Conservation (phyloP, 2,797 vertebrate species). For the Hyperoplus lanceolatus region DNA sequence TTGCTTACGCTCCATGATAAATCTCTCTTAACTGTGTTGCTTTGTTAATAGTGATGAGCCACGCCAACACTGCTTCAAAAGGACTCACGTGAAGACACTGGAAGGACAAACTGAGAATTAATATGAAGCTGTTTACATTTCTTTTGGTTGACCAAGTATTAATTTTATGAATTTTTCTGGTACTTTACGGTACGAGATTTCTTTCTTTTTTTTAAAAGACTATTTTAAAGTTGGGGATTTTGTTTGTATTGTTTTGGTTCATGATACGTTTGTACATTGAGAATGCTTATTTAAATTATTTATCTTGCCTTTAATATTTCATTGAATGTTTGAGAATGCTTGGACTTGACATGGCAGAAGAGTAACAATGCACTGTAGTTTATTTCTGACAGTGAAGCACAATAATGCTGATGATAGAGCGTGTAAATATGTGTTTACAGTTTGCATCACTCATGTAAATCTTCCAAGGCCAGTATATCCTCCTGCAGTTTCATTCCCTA, state of each 20-base stretch:
- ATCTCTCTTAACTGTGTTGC: neutral
- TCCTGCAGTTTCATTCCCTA: slow-evolving; percentile 13
- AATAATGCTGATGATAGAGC: slow-evolving; percentile 37
- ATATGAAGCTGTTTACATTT: slow-evolving; percentile 52
- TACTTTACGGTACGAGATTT: slow-evolving; percentile 20
- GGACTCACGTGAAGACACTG: slow-evolving; percentile 18
- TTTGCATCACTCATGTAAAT: slow-evolving; percentile 24
- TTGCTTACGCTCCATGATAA: neutral
- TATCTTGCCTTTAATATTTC: slow-evolving; percentile 31
- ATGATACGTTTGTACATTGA: slow-evolving; percentile 27
- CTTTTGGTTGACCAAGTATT: slow-evolving; percentile 25
- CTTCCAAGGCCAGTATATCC: slow-evolving; percentile 34
- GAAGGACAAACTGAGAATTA: slow-evolving; percentile 21
- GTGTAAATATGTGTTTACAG: slow-evolving; percentile 42
- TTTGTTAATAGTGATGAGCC: slow-evolving; percentile 54
- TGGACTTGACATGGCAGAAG: slow-evolving; percentile 22
- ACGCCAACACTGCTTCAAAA: neutral
- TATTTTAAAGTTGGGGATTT: neutral
- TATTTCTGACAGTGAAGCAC: slow-evolving; percentile 43
- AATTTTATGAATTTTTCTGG: slow-evolving; percentile 30
- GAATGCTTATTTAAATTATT: slow-evolving; percentile 59
- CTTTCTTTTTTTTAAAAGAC: slow-evolving; percentile 17
- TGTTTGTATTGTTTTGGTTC: slow-evolving; percentile 24
- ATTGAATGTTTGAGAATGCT: slow-evolving; percentile 44
- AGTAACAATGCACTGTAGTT: slow-evolving; percentile 17